Evolutionary conservation across 2,888 invertebrate genomes (phyloP).

Genomic region (Teleogryllus oceanicus): DNA sequence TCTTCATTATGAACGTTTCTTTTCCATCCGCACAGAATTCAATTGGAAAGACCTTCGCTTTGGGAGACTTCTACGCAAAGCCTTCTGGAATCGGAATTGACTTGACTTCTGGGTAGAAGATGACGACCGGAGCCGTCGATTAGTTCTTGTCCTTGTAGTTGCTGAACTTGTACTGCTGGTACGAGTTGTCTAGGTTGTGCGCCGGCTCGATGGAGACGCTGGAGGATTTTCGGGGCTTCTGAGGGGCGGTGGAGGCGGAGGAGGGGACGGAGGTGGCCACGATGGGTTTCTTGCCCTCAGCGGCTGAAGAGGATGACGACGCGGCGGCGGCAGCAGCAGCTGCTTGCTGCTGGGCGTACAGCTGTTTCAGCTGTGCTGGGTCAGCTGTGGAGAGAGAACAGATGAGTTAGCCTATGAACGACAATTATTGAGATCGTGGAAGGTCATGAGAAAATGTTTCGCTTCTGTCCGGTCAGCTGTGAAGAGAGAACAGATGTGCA

Average conservation of each 20-base stretch:
- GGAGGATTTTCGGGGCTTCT: background rate
- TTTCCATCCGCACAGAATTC: no score
- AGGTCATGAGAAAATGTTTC: no score
- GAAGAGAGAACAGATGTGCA: no score
- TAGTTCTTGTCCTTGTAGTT: background rate
- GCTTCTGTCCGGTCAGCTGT: no score
- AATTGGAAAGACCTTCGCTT: no score
- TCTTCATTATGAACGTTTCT: no score
- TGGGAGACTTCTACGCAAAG: no score
- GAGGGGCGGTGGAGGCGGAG: background rate
- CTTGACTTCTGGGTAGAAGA: no score
- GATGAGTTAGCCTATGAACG: no score
- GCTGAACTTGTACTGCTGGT: background rate
- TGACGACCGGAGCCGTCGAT: background rate
- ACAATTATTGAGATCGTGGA: no score
- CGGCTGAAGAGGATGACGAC: no score
- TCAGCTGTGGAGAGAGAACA: background rate
- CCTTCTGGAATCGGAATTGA: no score
- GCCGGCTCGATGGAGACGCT: background rate
- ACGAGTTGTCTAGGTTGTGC: background rate
- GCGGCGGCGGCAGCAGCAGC: background rate
- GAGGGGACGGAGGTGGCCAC: background rate
- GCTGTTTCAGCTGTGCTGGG: slow-evolving; percentile 7
- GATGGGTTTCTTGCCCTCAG: background rate
- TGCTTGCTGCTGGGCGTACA: background rate